phyloP scores from a whole-genome alignment of 2,888 invertebrate genomes.

The Platycheirus albimanus region DNA sequence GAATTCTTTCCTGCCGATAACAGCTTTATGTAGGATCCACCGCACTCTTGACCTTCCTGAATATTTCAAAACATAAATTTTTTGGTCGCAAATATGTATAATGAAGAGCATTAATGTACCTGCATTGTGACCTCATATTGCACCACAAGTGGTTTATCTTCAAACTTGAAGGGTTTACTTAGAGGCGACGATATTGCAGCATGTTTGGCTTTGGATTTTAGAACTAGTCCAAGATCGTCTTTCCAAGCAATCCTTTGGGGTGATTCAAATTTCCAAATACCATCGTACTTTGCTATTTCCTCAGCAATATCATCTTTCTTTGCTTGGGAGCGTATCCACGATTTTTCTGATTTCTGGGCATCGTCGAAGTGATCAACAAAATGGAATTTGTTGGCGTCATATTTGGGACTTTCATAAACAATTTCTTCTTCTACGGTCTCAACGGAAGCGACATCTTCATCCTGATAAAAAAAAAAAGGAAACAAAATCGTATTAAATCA shows the following conservation, averaged over 20 bases:
- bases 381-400: slow-evolving; percentile 86
- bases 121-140: slow-evolving; percentile 96
- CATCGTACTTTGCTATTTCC: slow-evolving; percentile 97
- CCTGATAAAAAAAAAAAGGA: neutral
- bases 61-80: slow-evolving; percentile 20
- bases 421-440: slow-evolving; percentile 76
- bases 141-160: slow-evolving; percentile 91
- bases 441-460: slow-evolving; percentile 16
- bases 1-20: slow-evolving; percentile 88
- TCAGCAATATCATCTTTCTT: slow-evolving; percentile 95
- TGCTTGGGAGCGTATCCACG: slow-evolving; percentile 94
- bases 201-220: slow-evolving; percentile 98
- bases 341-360: slow-evolving; percentile 87
- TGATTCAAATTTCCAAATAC: slow-evolving; percentile 89
- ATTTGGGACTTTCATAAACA: slow-evolving; percentile 88
- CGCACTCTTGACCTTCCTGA: slow-evolving; percentile 99
- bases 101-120: slow-evolving; percentile 81
- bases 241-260: slow-evolving; percentile 90
- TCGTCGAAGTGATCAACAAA: slow-evolving; percentile 95
- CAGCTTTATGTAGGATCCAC: slow-evolving; percentile 98
- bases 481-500: neutral
- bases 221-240: slow-evolving; percentile 93
- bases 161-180: slow-evolving; percentile 91
- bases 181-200: slow-evolving; percentile 94
- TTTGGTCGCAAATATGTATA: neutral